Evolutionary conservation across 2,797 vertebrate species (phyloP).

Genomic region (Lophura swinhoii): DNA sequence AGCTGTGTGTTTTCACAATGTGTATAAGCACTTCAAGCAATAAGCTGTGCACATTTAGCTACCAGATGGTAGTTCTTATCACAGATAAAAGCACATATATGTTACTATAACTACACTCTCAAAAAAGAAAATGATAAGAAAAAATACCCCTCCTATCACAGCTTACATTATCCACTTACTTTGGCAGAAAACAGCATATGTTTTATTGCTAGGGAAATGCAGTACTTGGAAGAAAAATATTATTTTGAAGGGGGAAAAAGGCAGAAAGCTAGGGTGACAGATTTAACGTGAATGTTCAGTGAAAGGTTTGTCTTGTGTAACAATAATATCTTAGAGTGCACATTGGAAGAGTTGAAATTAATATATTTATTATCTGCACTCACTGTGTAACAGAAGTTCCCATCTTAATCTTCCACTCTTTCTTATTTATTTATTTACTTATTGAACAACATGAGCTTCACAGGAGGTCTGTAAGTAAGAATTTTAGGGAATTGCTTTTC

Average conservation of each 20-base stretch:
- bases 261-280: constrained; percentile 15
- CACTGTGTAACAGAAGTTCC: background rate
- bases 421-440: background rate
- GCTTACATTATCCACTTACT: constrained; percentile 78
- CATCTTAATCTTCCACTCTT: background rate
- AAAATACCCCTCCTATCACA: constrained; percentile 76
- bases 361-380: background rate
- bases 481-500: background rate
- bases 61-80: constrained; percentile 81
- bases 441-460: background rate
- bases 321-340: background rate
- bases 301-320: background rate
- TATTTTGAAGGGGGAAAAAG: constrained; percentile 3
- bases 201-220: constrained; percentile 63
- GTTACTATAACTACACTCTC: constrained; percentile 76
- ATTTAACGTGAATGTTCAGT: background rate
- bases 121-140: constrained; percentile 68
- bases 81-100: constrained; percentile 80
- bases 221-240: constrained; percentile 56
- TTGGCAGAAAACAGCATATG: constrained; percentile 81
- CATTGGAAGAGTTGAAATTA: background rate
- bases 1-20: constrained; percentile 82
- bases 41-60: constrained; percentile 78
- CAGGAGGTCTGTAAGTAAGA: background rate
- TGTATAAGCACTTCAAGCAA: constrained; percentile 77